Evolutionary conservation across 2,888 invertebrate genomes (phyloP).

Genomic region (Plebejus argus): DNA sequence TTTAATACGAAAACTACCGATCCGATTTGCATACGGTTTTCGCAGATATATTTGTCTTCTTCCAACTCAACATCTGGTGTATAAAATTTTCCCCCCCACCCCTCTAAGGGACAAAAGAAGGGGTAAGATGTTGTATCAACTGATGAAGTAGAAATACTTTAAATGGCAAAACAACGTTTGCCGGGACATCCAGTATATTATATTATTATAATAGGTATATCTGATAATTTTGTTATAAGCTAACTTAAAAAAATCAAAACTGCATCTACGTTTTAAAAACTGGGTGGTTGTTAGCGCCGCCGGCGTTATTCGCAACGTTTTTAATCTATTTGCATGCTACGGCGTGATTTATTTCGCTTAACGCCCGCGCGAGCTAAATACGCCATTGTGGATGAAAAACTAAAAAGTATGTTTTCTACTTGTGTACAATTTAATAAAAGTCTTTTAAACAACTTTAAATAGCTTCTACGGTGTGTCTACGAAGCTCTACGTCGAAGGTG

Average conservation of each 20-base stretch:
- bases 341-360: conserved; percentile 12
- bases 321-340: conserved; percentile 22
- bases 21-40: no score
- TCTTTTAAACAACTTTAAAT: background rate
- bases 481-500: background rate
- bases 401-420: background rate
- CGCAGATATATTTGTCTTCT: no score
- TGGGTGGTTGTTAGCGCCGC: background rate
- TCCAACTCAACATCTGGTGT: no score
- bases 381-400: background rate
- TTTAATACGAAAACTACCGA: no score
- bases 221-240: no score
- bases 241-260: background rate
- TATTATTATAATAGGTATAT: no score
- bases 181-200: no score
- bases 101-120: no score
- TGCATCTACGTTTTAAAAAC: background rate
- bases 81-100: no score
- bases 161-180: no score
- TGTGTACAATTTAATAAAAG: background rate
- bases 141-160: no score
- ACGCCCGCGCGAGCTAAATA: background rate
- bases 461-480: background rate
- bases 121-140: no score
- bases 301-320: conserved; percentile 7